These are phyloP conservation scores for Amaurobius ferox DNA, from an alignment of 2,888 invertebrate genomes.

Conservation along the genomic window DNA sequence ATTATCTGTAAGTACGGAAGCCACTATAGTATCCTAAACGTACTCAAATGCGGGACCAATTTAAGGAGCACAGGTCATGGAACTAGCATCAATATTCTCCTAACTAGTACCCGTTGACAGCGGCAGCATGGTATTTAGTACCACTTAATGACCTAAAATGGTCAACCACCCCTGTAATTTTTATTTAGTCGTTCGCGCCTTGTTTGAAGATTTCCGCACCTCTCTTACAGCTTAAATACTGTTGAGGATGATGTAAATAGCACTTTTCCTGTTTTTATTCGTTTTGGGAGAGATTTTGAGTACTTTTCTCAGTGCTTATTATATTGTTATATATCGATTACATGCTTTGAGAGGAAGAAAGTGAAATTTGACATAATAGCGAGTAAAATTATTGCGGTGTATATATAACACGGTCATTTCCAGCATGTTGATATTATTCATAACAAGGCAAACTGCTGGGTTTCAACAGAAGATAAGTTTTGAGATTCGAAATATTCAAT, in stretches of 20 bases:
- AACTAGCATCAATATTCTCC: slow-evolving; percentile 42
- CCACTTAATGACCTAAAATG: slow-evolving; percentile 39
- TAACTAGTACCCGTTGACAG: slow-evolving; percentile 62
- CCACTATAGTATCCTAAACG: background rate
- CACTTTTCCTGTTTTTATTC: slow-evolving; percentile 15
- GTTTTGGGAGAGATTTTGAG: background rate
- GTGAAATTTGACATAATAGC: too few species aligned
- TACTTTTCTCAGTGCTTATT: too few species aligned
- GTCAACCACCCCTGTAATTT: slow-evolving; percentile 45
- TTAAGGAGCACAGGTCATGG: background rate
- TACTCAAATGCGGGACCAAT: background rate
- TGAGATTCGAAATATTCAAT: too few species aligned
- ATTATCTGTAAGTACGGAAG: background rate
- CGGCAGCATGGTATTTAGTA: slow-evolving; percentile 34
- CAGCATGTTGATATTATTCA: too few species aligned
- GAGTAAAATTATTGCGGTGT: too few species aligned
- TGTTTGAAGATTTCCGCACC: slow-evolving; percentile 49
- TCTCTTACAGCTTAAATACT: background rate
- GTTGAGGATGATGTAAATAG: slow-evolving; percentile 28
- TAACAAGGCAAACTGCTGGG: too few species aligned
- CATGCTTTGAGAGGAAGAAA: too few species aligned
- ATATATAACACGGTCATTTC: too few species aligned
- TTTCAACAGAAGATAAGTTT: too few species aligned
- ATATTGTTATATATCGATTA: too few species aligned
- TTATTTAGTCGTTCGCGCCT: slow-evolving; percentile 37